Conservation (phyloP, 2,888 invertebrate genomes). For the Chrysomela aeneicollis region DNA sequence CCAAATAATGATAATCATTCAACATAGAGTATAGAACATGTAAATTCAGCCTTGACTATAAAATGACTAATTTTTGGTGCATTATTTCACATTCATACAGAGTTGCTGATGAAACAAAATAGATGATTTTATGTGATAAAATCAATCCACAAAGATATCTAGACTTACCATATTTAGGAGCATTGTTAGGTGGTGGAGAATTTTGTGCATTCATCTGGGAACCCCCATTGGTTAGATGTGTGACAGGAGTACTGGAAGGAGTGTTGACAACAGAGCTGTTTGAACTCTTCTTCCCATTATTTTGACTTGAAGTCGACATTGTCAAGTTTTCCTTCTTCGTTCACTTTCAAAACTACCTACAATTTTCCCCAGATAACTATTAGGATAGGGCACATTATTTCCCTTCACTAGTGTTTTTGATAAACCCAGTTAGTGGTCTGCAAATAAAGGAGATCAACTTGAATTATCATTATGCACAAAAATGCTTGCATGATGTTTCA, state of each 20-base stretch:
- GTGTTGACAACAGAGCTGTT: constrained; percentile 57
- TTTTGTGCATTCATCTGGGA: constrained; percentile 52
- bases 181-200: constrained; percentile 60
- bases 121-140: too few relatives aligned
- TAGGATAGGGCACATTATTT: constrained; percentile 38
- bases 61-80: too few relatives aligned
- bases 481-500: neutral
- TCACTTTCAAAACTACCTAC: constrained; percentile 42
- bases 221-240: constrained; percentile 52
- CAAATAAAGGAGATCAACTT: constrained; percentile 28
- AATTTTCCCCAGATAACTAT: constrained; percentile 37
- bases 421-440: constrained; percentile 30
- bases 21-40: too few relatives aligned
- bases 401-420: constrained; percentile 29
- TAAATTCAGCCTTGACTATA: too few relatives aligned
- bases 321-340: constrained; percentile 39
- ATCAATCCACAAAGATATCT: neutral
- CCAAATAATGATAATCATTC: too few relatives aligned
- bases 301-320: constrained; percentile 45
- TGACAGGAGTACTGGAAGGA: constrained; percentile 58
- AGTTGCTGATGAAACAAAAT: too few relatives aligned
- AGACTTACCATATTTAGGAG: constrained; percentile 64
- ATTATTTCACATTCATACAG: too few relatives aligned
- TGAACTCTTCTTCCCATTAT: constrained; percentile 55
- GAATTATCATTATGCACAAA: neutral